Evolutionary conservation across 53 echinoderm and acorn worm genomes (phyloP), one percentile per base, ranked within the genome.

Genomic region (Glandiceps talaboti): DNA sequence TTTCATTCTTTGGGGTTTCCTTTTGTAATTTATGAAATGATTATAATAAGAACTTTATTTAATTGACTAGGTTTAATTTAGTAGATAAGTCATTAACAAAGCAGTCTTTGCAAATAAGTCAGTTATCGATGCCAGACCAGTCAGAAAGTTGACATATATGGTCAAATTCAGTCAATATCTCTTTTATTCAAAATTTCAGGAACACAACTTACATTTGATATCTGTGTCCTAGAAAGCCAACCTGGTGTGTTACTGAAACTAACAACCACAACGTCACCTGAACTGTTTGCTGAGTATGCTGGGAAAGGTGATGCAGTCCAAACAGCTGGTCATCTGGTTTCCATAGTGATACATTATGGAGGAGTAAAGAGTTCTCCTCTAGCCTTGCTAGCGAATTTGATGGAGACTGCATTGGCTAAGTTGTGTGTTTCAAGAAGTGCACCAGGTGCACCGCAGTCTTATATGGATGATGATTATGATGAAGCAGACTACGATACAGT

Each of bases 181-280:
- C n/a, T n/a, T n/a, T n/a, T n/a, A n/a, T n/a, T 45, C 64, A 12
- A 20, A 6, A 45, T 45, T 20, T 12, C 64, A 45, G 64, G 64
- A 45, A 20, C 20, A 12, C 64, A 45, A 45, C 20, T 45, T 45
- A 6, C 85, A 76, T 75, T 85, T 28, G 83, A 85, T 33, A 82
- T 89, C 76, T 75, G 64, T 74, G 89, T 82, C 31, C 73, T 89
- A 74, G 89, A 89, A 76, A 79, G 82, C 14, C 33, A 77, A 74
- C 89, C 89, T 26, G 89, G 89, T 33, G 82, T 82, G 33, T 73
- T 85, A 31, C 78, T 89, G 26, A 79, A 82, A 80, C 73, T 85
- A 74, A 85, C 89, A 31, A 28, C 79, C 1, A 79, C 82, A 26
- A 85, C 85, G 26, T 79, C 85, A 30, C 73, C 81, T 30, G 85